These are phyloP conservation scores for Drosophila orosa DNA, from an alignment of 1,140 invertebrate species.

Conservation along the genomic window DNA sequence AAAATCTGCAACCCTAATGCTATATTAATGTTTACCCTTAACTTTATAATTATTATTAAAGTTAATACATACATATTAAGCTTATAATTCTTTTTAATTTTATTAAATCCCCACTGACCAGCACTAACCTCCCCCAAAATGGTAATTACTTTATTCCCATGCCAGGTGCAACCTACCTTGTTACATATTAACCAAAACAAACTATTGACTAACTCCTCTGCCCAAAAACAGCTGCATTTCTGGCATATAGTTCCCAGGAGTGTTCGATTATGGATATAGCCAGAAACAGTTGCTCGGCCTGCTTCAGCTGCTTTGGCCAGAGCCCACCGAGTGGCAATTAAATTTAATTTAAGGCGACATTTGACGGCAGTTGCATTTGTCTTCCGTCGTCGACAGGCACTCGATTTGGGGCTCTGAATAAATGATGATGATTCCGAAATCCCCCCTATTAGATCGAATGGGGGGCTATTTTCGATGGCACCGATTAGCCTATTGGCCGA, in stretches of 20 bases:
- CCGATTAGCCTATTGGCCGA: slow-evolving; percentile 64
- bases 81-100: neutral
- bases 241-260: neutral
- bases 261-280: neutral
- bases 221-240: slow-evolving; percentile 22
- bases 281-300: slow-evolving; percentile 39
- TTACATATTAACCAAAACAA: slow-evolving; percentile 4
- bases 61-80: no score
- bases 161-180: slow-evolving; percentile 14
- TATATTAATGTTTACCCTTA: neutral
- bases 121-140: slow-evolving; percentile 28
- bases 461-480: slow-evolving; percentile 46
- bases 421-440: slow-evolving; percentile 26
- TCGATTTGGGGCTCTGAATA: slow-evolving; percentile 1
- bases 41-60: neutral
- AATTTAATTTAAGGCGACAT: slow-evolving; percentile 61
- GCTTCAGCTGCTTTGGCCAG: slow-evolving; percentile 51
- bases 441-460: slow-evolving; percentile 14
- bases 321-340: slow-evolving; percentile 47
- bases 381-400: slow-evolving; percentile 11
- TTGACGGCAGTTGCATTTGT: slow-evolving; percentile 37
- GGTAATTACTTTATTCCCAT: neutral
- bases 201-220: slow-evolving; percentile 1
- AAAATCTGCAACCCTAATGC: neutral
- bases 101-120: neutral